These are phyloP conservation scores for Oryctes rhinoceros DNA, from an alignment of 1,140 invertebrate species.

Conservation along the genomic window DNA sequence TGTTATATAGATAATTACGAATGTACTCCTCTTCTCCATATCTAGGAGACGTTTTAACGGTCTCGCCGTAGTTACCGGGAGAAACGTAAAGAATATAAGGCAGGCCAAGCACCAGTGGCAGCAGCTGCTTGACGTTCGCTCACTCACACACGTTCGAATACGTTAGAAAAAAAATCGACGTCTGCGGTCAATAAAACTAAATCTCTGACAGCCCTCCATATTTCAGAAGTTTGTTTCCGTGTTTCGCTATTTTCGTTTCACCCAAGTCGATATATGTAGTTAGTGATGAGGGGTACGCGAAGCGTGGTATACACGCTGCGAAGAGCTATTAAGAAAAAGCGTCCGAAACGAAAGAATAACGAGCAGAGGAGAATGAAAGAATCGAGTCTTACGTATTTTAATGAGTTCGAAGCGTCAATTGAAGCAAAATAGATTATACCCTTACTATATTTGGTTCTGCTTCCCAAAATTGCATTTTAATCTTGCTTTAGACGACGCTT, in stretches of 20 bases:
- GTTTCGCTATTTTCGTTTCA: conserved; percentile 47
- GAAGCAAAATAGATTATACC: background rate
- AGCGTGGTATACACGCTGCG: background rate
- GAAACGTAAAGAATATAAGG: background rate
- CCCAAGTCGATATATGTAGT: too few relatives aligned
- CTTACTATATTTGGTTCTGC: too few relatives aligned
- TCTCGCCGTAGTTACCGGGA: conserved; percentile 45
- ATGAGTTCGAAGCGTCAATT: conserved; percentile 26
- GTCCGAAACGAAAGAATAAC: conserved; percentile 44
- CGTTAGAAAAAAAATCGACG: conserved; percentile 53
- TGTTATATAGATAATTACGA: conserved; percentile 49
- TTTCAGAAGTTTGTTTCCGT: conserved; percentile 49
- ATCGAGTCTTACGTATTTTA: conserved; percentile 25
- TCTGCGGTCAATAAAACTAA: conserved; percentile 60
- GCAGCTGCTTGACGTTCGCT: conserved; percentile 48
- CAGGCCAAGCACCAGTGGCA: background rate
- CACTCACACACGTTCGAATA: background rate
- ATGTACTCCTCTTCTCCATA: conserved; percentile 45
- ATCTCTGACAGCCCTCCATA: conserved; percentile 57
- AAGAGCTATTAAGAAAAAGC: conserved; percentile 40
- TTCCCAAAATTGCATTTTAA: too few relatives aligned
- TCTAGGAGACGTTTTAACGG: conserved; percentile 54
- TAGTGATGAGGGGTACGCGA: background rate
- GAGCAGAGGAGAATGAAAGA: conserved; percentile 16
- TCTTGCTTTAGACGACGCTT: too few relatives aligned